Base-by-base conservation (phyloP, 1,140 invertebrate species). In the Thrips palmi region DNA sequence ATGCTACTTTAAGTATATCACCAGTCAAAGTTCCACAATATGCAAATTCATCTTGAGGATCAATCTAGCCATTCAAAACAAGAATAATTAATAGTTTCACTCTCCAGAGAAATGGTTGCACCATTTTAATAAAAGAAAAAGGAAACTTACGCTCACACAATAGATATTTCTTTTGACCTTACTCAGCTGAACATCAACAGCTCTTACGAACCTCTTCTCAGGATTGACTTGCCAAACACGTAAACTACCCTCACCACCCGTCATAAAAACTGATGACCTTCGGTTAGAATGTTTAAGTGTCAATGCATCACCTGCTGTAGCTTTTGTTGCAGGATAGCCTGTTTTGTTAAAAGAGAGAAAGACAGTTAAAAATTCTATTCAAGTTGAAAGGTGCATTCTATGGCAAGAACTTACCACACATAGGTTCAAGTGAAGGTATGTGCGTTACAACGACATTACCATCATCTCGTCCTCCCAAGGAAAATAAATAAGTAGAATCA, bases 391-490 rank as follows among this genome's bases (percentile, higher is more conserved):
- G 4, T 34, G 15, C n/a, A 19, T 34, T 11, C 18, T 18, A n/a
- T 5, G 14, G 18, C 17, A 5, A 15, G 7, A 22, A 49, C 39
- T 43, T 55, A 46, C 77, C 77, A 42, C 75, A 80, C 5, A 78
- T 62, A 10, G 73, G 65, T 39, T 65, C 66, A 44, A 62, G 66
- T 2, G 60, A 63, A 21, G 60, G 48, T 34, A 81, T 67, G 49
- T 84, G 70, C 64, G 71, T 85, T 5, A 84, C 65, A 20, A 83
- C 67, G 19, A 85, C 70, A 47, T 73, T 74, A 17, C 83, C 79
- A 57, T 88, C 87, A 55, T 94, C 88, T 44, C 72, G 68, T 1
- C 88, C 88, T 11, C 88, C 88, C 22, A 92, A 63, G 2, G 82
- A 85, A 23, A 87, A 70, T 34, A 91, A 60, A 54, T 76, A 89